A percentile compares a stretch with the other conserved stretches of the same genome.
Conservation (phyloP, 2,113 vertebrate genomes). For the Psephotus haematonotus region DNA sequence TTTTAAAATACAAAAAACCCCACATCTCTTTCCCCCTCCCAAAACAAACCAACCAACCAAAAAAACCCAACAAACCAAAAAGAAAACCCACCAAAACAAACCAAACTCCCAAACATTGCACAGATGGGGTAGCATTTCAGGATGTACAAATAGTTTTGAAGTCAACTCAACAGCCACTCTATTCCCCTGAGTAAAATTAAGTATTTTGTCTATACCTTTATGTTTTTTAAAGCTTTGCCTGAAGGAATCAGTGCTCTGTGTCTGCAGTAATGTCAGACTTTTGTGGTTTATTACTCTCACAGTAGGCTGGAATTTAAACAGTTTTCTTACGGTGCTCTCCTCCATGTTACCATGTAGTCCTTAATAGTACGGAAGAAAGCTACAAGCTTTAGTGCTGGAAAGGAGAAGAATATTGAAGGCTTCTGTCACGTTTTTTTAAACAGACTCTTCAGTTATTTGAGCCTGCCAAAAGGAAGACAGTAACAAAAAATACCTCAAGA, state of each 20-base stretch:
- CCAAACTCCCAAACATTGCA: neutral
- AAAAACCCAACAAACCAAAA: too few species aligned
- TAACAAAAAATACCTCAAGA: neutral
- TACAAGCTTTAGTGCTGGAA: neutral
- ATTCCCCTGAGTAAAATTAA: neutral
- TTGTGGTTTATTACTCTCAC: constrained; percentile 67
- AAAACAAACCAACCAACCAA: neutral
- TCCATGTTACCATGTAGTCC: neutral
- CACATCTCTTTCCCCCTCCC: neutral
- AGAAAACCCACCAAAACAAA: neutral
- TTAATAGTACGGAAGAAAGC: neutral
- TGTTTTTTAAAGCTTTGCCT: constrained; percentile 33
- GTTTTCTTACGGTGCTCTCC: constrained; percentile 17
- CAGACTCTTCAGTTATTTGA: neutral
- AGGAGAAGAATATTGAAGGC: neutral
- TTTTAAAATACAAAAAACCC: neutral
- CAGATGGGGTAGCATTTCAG: neutral
- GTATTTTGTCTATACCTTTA: neutral
- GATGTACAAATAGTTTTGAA: neutral
- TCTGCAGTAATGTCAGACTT: constrained; percentile 57
- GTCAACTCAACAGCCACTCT: neutral
- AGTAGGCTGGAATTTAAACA: constrained; percentile 60
- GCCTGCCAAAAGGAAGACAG: neutral
- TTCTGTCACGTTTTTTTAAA: neutral
- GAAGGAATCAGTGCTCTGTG: constrained; percentile 43